phyloP scores from a whole-genome alignment of 2,797 vertebrate genomes.

The Phrynocephalus forsythii region DNA sequence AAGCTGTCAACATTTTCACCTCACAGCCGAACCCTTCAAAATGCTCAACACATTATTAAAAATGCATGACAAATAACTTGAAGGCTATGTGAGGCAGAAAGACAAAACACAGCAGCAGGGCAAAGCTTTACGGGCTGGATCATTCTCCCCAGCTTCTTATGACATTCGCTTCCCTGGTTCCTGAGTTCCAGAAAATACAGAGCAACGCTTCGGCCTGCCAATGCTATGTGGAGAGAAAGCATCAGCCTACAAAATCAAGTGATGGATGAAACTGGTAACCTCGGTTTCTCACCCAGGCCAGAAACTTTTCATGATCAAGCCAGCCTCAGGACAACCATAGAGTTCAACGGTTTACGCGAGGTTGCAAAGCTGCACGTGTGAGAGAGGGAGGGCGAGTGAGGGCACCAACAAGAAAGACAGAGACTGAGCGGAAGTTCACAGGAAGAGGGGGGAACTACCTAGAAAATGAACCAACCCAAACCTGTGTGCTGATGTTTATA shows the following conservation, averaged over 20 bases:
- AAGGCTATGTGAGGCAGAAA: slow-evolving; percentile 16
- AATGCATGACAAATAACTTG: slow-evolving; percentile 12
- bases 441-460: slow-evolving; percentile 36
- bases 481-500: slow-evolving; percentile 43
- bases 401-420: slow-evolving; percentile 36
- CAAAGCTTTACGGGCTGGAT: neutral
- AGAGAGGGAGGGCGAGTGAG: neutral
- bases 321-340: slow-evolving; percentile 27
- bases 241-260: slow-evolving; percentile 22
- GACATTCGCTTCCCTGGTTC: slow-evolving; percentile 18
- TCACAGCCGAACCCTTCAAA: slow-evolving; percentile 36
- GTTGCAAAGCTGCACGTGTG: slow-evolving; percentile 16
- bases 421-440: slow-evolving; percentile 12
- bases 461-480: slow-evolving; percentile 56
- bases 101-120: slow-evolving; percentile 25
- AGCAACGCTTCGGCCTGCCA: neutral
- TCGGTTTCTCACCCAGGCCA: slow-evolving; percentile 1
- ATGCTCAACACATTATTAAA: slow-evolving; percentile 31
- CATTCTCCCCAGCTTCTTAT: neutral
- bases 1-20: neutral
- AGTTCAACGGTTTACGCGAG: slow-evolving; percentile 42
- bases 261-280: slow-evolving; percentile 42
- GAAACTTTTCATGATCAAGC: slow-evolving; percentile 53
- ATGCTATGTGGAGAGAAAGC: neutral
- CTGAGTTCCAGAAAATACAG: neutral